These are phyloP conservation scores for Ataeniobius toweri DNA, from an alignment of 2,797 vertebrate genomes.

Conservation along the genomic window DNA sequence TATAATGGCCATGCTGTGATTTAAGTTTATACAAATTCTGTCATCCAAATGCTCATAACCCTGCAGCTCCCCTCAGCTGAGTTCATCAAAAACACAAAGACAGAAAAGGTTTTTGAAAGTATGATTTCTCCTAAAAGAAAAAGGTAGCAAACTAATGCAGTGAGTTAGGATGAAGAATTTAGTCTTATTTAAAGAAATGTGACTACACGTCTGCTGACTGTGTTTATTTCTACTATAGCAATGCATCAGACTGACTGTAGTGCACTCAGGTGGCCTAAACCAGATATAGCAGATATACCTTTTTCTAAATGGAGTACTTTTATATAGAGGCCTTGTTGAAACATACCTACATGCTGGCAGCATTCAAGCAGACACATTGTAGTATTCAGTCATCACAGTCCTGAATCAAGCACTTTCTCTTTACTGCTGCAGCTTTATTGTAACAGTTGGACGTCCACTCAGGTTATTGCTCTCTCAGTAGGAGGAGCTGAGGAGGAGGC, in stretches of 20 bases:
- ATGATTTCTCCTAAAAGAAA: neutral
- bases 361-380: neutral
- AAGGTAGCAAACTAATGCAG: neutral
- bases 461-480: conserved; percentile 57
- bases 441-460: conserved; percentile 53
- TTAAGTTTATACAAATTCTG: too few relatives aligned
- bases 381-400: conserved; percentile 12
- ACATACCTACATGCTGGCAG: neutral
- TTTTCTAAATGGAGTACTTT: neutral
- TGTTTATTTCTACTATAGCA: neutral
- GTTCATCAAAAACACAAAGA: neutral
- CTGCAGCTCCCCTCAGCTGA: neutral
- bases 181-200: neutral
- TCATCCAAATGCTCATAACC: too few relatives aligned
- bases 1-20: too few relatives aligned
- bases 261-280: neutral
- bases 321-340: neutral
- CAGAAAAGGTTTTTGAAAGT: neutral
- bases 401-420: conserved; percentile 19
- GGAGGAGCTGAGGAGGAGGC: conserved; percentile 29
- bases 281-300: neutral
- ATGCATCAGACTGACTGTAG: neutral
- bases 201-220: neutral
- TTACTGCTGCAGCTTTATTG: conserved; percentile 41
- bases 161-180: neutral